Evolutionary conservation across 1,140 invertebrate genomes (phyloP).

Genomic region (Trichomalopsis sarcophagae): DNA sequence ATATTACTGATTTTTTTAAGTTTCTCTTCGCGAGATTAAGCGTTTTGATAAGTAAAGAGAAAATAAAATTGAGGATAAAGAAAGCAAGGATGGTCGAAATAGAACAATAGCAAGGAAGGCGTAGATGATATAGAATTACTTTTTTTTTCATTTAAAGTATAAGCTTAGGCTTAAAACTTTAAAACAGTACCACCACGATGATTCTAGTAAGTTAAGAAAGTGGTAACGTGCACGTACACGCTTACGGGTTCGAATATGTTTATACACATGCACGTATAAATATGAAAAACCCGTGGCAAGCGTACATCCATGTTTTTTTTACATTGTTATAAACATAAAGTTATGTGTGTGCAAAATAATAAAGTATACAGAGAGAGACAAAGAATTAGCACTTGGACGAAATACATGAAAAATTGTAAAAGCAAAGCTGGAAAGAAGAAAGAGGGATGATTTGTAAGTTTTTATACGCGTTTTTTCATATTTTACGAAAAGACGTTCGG

Average conservation of each 20-base stretch:
- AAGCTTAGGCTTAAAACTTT: constrained; percentile 31
- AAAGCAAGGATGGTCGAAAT: constrained; percentile 37
- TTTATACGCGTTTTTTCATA: constrained; percentile 3
- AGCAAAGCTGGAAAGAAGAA: constrained; percentile 8
- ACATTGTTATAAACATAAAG: constrained; percentile 47
- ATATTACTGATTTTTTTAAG: constrained; percentile 27
- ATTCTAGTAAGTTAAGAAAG: constrained; percentile 32
- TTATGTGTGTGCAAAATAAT: constrained; percentile 11
- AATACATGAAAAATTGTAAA: constrained; percentile 6
- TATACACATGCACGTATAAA: constrained; percentile 34
- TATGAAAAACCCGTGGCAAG: constrained; percentile 53
- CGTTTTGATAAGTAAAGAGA: constrained; percentile 30
- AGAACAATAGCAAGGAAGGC: neutral
- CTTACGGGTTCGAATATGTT: constrained; percentile 39
- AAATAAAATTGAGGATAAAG: constrained; percentile 32
- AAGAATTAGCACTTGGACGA: constrained; percentile 15
- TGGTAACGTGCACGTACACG: constrained; percentile 23
- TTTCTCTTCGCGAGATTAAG: constrained; percentile 14
- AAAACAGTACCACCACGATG: constrained; percentile 40
- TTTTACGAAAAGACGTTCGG: neutral
- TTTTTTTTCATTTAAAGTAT: constrained; percentile 23
- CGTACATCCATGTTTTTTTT: constrained; percentile 36
- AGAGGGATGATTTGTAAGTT: constrained; percentile 18
- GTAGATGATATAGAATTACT: constrained; percentile 18
- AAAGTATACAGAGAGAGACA: neutral